phyloP scores from a whole-genome alignment of 2,888 invertebrate genomes.

The Sicus ferrugineus region DNA sequence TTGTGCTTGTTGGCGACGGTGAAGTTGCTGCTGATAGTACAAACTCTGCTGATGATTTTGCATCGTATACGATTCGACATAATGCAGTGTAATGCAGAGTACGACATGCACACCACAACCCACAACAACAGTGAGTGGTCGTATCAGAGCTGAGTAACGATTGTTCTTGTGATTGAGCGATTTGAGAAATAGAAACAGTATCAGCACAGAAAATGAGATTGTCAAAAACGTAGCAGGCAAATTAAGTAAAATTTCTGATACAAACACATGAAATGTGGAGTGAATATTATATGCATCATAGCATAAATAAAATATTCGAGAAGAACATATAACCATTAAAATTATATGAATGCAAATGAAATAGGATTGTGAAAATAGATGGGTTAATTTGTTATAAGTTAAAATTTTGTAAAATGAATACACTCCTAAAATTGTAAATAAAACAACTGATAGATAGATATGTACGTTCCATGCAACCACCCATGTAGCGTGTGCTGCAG shows the following conservation, averaged over 20 bases:
- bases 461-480: slow-evolving; percentile 91
- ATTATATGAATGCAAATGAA: slow-evolving; percentile 86
- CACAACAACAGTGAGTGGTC: slow-evolving; percentile 79
- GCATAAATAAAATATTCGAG: slow-evolving; percentile 86
- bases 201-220: slow-evolving; percentile 87
- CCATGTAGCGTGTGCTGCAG: slow-evolving; percentile 68
- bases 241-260: slow-evolving; percentile 84
- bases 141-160: slow-evolving; percentile 75
- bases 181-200: slow-evolving; percentile 83
- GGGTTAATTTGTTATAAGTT: slow-evolving; percentile 84
- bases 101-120: slow-evolving; percentile 81
- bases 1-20: slow-evolving; percentile 51
- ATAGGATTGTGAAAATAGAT: slow-evolving; percentile 86
- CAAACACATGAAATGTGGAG: slow-evolving; percentile 77
- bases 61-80: slow-evolving; percentile 71
- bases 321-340: slow-evolving; percentile 80
- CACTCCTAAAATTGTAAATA: slow-evolving; percentile 84
- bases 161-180: slow-evolving; percentile 79
- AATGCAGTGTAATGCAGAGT: slow-evolving; percentile 83
- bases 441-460: slow-evolving; percentile 84
- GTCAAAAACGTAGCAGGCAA: slow-evolving; percentile 87
- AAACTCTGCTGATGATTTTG: slow-evolving; percentile 56
- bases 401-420: slow-evolving; percentile 87
- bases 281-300: slow-evolving; percentile 93
- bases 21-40: slow-evolving; percentile 57